Conservation (phyloP, 2,888 invertebrate species). For the Meteorus colon region DNA sequence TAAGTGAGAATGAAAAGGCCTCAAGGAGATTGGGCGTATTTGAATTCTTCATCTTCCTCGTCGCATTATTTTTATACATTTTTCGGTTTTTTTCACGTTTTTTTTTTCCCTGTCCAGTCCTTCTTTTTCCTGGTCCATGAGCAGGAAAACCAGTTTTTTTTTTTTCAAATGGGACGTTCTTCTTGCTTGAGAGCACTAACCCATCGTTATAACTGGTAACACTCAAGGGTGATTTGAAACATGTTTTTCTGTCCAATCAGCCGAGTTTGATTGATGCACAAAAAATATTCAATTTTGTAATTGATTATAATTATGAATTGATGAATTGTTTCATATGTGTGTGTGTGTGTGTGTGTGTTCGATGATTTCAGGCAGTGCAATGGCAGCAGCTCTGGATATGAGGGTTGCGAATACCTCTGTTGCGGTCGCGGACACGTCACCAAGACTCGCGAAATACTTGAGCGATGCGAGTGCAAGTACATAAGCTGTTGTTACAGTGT, state of each 20-base stretch:
- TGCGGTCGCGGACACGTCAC: conserved; percentile 88
- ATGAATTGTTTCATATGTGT: neutral
- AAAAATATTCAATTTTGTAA: neutral
- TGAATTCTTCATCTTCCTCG: conserved; percentile 17
- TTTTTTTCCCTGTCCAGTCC: conserved; percentile 4
- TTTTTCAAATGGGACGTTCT: neutral
- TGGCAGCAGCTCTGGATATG: conserved; percentile 78
- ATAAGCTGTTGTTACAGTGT: conserved; percentile 89
- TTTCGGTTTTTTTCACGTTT: conserved; percentile 1
- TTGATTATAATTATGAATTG: neutral
- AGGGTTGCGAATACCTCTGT: conserved; percentile 87
- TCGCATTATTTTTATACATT: conserved; percentile 4
- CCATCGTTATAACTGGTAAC: neutral
- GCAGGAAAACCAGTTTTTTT: conserved; percentile 60
- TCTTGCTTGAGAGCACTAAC: conserved; percentile 20
- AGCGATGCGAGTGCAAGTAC: conserved; percentile 89
- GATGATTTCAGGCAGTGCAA: conserved; percentile 80
- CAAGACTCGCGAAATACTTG: conserved; percentile 79
- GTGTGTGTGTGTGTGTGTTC: neutral
- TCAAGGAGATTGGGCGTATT: conserved; percentile 25
- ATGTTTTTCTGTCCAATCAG: neutral
- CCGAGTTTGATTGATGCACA: neutral
- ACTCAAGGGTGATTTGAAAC: neutral
- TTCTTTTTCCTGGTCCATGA: conserved; percentile 45
- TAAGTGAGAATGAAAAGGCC: conserved; percentile 58